phyloP scores from a whole-genome alignment of 2,888 invertebrate genomes.

The Elysia crispata region DNA sequence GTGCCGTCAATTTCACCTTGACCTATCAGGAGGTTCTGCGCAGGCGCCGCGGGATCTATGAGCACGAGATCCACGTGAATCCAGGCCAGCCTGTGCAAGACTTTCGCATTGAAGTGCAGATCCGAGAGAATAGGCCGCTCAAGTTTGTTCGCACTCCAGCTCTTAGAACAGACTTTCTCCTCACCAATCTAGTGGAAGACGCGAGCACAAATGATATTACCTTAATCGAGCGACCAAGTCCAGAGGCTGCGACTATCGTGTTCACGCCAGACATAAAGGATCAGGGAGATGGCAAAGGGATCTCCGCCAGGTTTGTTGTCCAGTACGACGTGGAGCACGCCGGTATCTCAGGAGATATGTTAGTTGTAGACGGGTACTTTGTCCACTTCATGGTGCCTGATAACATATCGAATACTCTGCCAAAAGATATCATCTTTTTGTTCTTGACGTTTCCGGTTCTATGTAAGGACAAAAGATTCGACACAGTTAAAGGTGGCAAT shows the following conservation, averaged over 20 bases:
- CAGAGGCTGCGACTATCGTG: constrained; percentile 60
- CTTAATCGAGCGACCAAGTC: constrained; percentile 58
- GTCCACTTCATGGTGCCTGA: constrained; percentile 87
- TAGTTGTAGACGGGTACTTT: constrained; percentile 82
- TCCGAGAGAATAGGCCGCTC: constrained; percentile 82
- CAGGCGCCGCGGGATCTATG: constrained; percentile 83
- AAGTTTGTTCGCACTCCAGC: constrained; percentile 64
- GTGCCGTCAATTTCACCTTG: constrained; percentile 84
- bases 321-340: constrained; percentile 84
- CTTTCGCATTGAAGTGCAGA: constrained; percentile 82
- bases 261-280: constrained; percentile 60
- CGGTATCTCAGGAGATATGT: constrained; percentile 79
- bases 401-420: constrained; percentile 55
- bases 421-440: constrained; percentile 85
- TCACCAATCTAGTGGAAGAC: constrained; percentile 44
- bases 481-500: constrained; percentile 80
- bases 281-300: constrained; percentile 54
- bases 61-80: constrained; percentile 84
- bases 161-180: constrained; percentile 58
- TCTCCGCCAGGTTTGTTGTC: constrained; percentile 83
- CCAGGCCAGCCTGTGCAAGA: constrained; percentile 84
- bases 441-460: constrained; percentile 87
- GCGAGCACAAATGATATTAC: constrained; percentile 59
- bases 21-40: constrained; percentile 86
- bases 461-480: constrained; percentile 84